These are phyloP conservation scores for Drosophila cardini DNA, from an alignment of 1,140 invertebrate genomes.

Conservation along the genomic window DNA sequence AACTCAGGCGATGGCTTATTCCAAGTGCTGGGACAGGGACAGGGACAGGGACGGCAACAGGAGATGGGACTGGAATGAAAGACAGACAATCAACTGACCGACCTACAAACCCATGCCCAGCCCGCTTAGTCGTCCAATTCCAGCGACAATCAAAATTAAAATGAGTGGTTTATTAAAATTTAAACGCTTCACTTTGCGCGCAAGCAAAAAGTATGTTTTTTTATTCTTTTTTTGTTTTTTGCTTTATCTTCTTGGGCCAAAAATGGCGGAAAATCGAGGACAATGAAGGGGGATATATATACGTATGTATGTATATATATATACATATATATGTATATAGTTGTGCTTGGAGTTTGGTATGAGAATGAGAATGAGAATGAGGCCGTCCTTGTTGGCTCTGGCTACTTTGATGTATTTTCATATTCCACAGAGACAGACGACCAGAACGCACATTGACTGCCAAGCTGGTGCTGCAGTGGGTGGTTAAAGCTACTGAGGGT, in stretches of 20 bases:
- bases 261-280: slow-evolving; percentile 31
- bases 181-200: slow-evolving; percentile 77
- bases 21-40: not conserved
- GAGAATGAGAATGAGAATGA: slow-evolving; percentile 22
- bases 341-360: not conserved
- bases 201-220: slow-evolving; percentile 41
- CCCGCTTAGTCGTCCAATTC: not conserved
- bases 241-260: slow-evolving; percentile 30
- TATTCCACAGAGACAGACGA: slow-evolving; percentile 73
- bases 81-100: slow-evolving; percentile 1
- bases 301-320: not conserved
- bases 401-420: slow-evolving; percentile 80
- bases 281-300: slow-evolving; percentile 22
- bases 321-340: too few relatives aligned
- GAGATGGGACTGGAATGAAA: not conserved
- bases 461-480: slow-evolving; percentile 9
- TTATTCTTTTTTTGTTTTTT: slow-evolving; percentile 26
- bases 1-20: slow-evolving; percentile 3
- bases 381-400: slow-evolving; percentile 41
- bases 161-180: slow-evolving; percentile 84
- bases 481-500: not conserved
- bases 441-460: slow-evolving; percentile 32
- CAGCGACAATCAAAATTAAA: slow-evolving; percentile 82
- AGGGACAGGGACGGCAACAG: too few relatives aligned
- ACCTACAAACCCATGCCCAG: not conserved